These are phyloP conservation scores for Tichodroma muraria DNA, from an alignment of 2,113 vertebrate genomes.

Conservation along the genomic window DNA sequence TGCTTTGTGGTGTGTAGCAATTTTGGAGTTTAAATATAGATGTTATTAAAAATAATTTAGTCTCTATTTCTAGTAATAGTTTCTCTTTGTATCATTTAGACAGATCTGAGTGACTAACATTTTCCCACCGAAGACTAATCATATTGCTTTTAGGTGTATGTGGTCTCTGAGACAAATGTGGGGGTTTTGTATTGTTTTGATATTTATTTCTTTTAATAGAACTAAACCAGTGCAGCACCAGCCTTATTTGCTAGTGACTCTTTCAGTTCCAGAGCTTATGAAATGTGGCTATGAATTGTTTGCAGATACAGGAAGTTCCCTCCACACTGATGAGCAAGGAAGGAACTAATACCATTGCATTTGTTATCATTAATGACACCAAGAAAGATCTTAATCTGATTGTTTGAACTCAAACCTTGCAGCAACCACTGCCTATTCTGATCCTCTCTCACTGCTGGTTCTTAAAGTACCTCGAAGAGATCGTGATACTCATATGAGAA, in stretches of 20 bases:
- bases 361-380: not conserved
- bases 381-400: not conserved
- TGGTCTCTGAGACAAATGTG: not conserved
- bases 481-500: not conserved
- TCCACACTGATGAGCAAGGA: not conserved
- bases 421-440: not conserved
- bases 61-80: not conserved
- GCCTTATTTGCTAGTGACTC: not conserved
- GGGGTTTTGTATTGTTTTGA: not conserved
- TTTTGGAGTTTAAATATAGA: not conserved
- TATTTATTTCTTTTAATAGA: not conserved
- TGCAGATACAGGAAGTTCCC: not conserved
- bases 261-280: not conserved
- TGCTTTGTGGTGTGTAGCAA: not conserved
- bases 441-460: not conserved
- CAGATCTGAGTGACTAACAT: not conserved
- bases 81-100: not conserved
- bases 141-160: not conserved
- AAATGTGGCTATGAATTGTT: not conserved
- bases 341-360: not conserved
- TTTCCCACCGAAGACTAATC: not conserved
- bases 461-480: not conserved
- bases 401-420: not conserved
- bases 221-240: not conserved
- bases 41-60: not conserved